Evolutionary conservation across 2,113 vertebrate genomes (phyloP), one percentile per base, ranked within the genome.

Genomic region (Eulemur rufifrons): DNA sequence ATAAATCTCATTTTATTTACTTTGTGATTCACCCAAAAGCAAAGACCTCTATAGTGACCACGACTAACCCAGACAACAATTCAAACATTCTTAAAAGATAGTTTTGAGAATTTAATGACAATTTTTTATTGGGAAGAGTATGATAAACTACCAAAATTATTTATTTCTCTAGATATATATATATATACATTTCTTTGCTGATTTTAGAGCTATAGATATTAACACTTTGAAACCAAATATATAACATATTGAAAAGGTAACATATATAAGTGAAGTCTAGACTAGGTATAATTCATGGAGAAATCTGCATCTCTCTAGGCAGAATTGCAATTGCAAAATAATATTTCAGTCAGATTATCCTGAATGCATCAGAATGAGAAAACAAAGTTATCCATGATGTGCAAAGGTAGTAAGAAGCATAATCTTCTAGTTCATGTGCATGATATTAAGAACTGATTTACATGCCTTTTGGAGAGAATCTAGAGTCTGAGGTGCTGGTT

Each of bases 1-100:
- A 61, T 50, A 89, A 92, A 94, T 92, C 45, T 93, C 20, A 29
- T 66, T 96, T 93, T 94, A 92, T 94, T 97, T 96, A 80, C 54
- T 96, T 86, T 63, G 39, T 95, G 74, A 93, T 45, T 96, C 78
- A 73, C 54, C 37, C 66, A 95, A 96, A 93, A 92, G 3, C 54
- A 89, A 76, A 86, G 63, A 95, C 14, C 15, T 95, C 66, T 86
- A 34, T 20, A 69, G 42, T 92, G 69, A 74, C 80, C 68, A 56
- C 29, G 25, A 64, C 76, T 80, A 86, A 94, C 15, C 32, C 61
- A 87, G 77, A 81, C 20, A 89, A 84, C 78, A 90, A 89, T 73
- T 93, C n/a, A 90, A 76, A 80, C 64, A 42, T 45, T 80, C 37
- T 91, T 78, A 61, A 93, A 89, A 20, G 52, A 71, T 18, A n/a